phyloP scores from a whole-genome alignment of 2,888 invertebrate genomes.

The Dyspetes luteomarginatus region DNA sequence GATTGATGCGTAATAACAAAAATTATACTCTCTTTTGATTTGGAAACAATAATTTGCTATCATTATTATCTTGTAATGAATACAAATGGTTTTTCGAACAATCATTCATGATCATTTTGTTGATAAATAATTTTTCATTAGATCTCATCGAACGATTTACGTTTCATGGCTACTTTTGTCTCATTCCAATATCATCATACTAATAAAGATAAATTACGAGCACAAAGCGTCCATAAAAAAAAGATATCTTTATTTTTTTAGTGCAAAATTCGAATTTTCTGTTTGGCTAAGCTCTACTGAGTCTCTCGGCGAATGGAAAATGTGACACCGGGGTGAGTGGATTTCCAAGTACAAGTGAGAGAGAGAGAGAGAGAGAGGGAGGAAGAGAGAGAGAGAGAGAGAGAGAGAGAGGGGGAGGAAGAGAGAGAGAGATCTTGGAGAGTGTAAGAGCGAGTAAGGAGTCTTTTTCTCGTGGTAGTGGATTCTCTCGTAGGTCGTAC shows the following conservation, averaged over 20 bases:
- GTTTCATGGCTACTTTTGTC: background rate
- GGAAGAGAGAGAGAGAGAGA: conserved; percentile 11
- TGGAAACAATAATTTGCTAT: too few species aligned
- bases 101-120: background rate
- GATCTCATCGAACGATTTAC: background rate
- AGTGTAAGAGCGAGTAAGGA: conserved; percentile 40
- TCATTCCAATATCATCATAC: background rate
- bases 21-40: too few species aligned
- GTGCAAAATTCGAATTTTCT: background rate
- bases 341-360: conserved; percentile 2
- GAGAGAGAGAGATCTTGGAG: conserved; percentile 28
- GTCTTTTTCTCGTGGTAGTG: conserved; percentile 38
- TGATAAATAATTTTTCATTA: background rate
- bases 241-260: background rate
- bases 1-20: too few species aligned
- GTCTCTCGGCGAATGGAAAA: conserved; percentile 28
- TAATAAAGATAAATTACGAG: background rate
- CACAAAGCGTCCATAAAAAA: background rate
- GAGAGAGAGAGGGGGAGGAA: conserved; percentile 6
- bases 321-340: conserved; percentile 30
- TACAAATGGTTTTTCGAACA: background rate
- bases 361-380: background rate
- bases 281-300: background rate
- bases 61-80: background rate
- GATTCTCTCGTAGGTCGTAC: conserved; percentile 61